Conservation (phyloP, 1,140 invertebrate genomes). For the Melitaea cinxia region DNA sequence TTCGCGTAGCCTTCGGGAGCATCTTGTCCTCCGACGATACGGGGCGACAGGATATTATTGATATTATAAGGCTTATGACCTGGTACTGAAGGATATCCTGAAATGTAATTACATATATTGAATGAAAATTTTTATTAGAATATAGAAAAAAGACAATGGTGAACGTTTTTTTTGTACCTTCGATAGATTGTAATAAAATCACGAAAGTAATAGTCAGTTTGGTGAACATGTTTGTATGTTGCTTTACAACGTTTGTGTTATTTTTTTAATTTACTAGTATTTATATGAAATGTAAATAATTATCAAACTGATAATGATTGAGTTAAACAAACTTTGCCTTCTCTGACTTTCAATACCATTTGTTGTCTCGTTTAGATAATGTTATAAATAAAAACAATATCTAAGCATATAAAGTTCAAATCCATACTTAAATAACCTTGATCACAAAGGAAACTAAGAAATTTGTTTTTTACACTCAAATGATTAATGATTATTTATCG, state of each 20-base stretch:
- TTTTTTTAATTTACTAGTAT: conserved; percentile 5
- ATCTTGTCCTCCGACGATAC: conserved; percentile 54
- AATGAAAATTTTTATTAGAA: neutral
- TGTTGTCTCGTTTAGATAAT: conserved; percentile 9
- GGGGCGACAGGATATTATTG: conserved; percentile 19
- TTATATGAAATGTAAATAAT: conserved; percentile 13
- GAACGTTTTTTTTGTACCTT: neutral
- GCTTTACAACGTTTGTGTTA: neutral
- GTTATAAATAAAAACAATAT: neutral
- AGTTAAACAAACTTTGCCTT: conserved; percentile 17
- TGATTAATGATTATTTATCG: no score
- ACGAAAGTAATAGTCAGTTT: conserved; percentile 12
- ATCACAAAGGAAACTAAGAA: no score
- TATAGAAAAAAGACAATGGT: neutral
- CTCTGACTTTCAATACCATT: neutral
- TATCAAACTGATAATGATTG: conserved; percentile 9
- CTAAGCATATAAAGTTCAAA: no score
- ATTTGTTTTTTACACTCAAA: no score
- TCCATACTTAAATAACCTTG: no score
- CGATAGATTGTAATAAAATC: neutral
- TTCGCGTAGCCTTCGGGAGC: conserved; percentile 45
- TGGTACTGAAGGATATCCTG: neutral
- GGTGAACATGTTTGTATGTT: conserved; percentile 17
- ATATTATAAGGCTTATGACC: conserved; percentile 6
- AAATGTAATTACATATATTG: neutral